Conservation (phyloP, 2,888 invertebrate genomes). For the Baccha elongata region DNA sequence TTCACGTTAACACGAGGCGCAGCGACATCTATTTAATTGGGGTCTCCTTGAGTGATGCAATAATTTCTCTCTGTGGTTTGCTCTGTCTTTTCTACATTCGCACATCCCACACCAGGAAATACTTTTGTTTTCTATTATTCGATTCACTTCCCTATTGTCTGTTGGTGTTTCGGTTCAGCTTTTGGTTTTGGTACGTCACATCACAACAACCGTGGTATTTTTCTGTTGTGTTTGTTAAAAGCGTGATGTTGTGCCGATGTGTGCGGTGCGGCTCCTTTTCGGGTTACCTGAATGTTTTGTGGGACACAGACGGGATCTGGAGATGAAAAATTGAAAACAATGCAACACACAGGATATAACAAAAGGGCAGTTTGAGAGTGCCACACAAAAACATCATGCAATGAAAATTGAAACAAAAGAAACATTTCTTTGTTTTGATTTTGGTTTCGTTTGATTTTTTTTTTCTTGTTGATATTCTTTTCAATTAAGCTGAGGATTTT, state of each 20-base stretch:
- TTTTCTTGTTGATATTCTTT: conserved; percentile 17
- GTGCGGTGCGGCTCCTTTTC: conserved; percentile 3
- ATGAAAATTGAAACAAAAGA: conserved; percentile 48
- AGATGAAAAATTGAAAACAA: conserved; percentile 60
- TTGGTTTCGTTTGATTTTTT: neutral
- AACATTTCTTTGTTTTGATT: conserved; percentile 30
- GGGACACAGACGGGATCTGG: neutral
- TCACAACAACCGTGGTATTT: neutral
- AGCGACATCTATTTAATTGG: conserved; percentile 36
- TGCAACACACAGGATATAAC: conserved; percentile 44
- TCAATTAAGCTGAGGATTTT: neutral
- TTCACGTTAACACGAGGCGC: conserved; percentile 17
- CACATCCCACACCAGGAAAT: neutral
- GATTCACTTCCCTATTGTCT: conserved; percentile 31
- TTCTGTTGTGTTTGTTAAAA: neutral
- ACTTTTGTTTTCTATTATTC: conserved; percentile 49
- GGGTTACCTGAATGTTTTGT: conserved; percentile 28
- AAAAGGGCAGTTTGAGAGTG: conserved; percentile 49
- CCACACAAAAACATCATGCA: conserved; percentile 31
- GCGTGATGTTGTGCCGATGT: neutral
- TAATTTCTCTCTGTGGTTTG: conserved; percentile 56
- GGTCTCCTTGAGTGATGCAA: conserved; percentile 45
- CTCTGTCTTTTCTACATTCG: conserved; percentile 37
- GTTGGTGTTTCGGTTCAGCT: conserved; percentile 8
- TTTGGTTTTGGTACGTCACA: conserved; percentile 19